A percentile compares a stretch with the other conserved stretches of the same genome.
Conservation (phyloP, 2,113 vertebrate species). For the Hyperopisus bebe region DNA sequence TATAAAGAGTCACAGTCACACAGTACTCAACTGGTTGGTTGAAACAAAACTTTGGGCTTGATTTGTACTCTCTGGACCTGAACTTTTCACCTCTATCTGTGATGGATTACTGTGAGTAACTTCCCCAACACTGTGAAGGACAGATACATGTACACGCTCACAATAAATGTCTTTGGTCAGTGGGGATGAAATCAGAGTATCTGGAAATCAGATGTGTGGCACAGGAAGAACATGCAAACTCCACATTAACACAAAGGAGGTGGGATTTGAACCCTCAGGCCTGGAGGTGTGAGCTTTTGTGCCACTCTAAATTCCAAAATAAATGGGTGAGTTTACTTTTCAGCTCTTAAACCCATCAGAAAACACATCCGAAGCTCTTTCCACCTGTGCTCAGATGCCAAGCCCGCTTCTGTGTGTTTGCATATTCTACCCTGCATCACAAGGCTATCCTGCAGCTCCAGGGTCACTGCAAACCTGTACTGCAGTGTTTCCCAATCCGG, state of each 20-base stretch:
- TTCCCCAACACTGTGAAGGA: neutral
- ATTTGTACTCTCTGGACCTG: neutral
- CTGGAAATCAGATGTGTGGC: neutral
- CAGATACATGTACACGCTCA: neutral
- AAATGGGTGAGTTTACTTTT: neutral
- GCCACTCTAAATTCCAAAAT: neutral
- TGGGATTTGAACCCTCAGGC: neutral
- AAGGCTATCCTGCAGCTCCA: neutral
- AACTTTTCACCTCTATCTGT: neutral
- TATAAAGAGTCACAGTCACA: neutral
- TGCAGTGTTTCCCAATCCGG: neutral
- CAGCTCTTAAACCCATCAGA: neutral
- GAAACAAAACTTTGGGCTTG: neutral
- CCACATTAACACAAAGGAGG: neutral
- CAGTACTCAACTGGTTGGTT: neutral
- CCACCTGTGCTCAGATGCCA: neutral
- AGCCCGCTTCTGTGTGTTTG: neutral
- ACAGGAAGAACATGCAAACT: neutral
- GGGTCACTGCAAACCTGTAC: neutral
- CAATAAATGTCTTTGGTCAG: neutral
- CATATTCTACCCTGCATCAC: neutral
- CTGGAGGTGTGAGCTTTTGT: neutral
- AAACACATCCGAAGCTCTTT: neutral
- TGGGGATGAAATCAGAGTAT: neutral
- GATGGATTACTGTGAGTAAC: neutral